phyloP scores from a whole-genome alignment of 2,113 vertebrate species.

The Misgurnus mizolepis region DNA sequence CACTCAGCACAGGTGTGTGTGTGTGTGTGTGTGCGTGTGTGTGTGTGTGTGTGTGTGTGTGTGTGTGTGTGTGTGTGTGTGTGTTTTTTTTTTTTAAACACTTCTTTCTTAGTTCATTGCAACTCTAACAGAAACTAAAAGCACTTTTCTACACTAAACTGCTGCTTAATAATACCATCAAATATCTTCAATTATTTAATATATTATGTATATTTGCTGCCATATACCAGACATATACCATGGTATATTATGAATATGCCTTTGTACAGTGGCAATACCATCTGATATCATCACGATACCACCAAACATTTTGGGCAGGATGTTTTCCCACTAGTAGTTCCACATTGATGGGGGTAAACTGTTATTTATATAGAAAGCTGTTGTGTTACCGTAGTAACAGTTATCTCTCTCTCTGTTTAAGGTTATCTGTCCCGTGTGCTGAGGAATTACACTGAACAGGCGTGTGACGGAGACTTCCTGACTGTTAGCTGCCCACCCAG shows the following conservation, averaged over 20 bases:
- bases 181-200: no score
- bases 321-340: not conserved
- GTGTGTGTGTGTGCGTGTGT: not conserved
- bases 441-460: constrained; percentile 85
- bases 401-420: constrained; percentile 54
- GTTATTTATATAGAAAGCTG: not conserved
- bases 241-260: no score
- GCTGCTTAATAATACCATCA: no score
- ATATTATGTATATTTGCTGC: no score
- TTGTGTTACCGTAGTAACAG: not conserved
- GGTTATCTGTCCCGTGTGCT: constrained; percentile 84
- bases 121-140: constrained; percentile 12
- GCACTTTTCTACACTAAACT: not conserved
- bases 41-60: no score
- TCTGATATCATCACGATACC: no score
- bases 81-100: no score
- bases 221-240: no score
- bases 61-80: no score
- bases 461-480: constrained; percentile 86
- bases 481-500: constrained; percentile 84
- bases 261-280: no score
- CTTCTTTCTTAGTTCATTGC: not conserved
- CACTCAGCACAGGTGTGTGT: not conserved
- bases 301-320: no score
- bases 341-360: no score